Evolutionary conservation across 2,113 vertebrate genomes (phyloP).

Genomic region (Neotoma lepida): DNA sequence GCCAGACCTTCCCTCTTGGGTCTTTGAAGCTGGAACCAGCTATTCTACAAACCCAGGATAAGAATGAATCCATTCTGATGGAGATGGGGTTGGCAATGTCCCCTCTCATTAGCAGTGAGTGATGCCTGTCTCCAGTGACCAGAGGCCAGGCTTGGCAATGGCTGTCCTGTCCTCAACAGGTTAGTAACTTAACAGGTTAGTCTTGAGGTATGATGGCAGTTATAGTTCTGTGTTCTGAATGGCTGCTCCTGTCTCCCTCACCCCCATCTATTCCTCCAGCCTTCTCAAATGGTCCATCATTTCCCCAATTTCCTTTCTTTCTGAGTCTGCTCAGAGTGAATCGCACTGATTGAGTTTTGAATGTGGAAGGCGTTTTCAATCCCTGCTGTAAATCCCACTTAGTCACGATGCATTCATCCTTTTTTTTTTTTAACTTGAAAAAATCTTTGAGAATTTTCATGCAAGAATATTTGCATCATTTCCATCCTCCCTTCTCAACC

Average conservation of each 20-base stretch:
- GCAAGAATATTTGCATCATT: background rate
- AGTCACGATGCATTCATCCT: background rate
- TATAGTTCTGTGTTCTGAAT: background rate
- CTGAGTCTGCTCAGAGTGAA: slow-evolving; percentile 42
- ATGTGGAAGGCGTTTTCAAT: background rate
- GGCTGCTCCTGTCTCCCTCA: background rate
- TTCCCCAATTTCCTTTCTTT: slow-evolving; percentile 45
- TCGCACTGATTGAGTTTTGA: slow-evolving; percentile 43
- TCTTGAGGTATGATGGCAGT: background rate
- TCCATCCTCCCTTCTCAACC: background rate
- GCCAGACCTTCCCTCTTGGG: background rate
- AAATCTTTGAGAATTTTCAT: background rate
- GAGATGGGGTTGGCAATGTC: background rate
- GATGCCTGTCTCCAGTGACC: background rate
- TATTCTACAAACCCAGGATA: background rate
- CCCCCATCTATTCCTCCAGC: background rate
- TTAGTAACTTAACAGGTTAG: background rate
- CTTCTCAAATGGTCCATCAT: slow-evolving; percentile 1
- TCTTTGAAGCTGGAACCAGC: slow-evolving; percentile 10
- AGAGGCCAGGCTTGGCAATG: background rate
- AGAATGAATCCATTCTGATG: background rate
- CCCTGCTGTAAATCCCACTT: slow-evolving; percentile 25
- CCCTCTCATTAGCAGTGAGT: background rate
- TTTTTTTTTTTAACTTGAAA: background rate
- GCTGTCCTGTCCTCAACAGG: background rate